Conservation (phyloP, 2,888 invertebrate genomes). For the Aphodius sticticus region DNA sequence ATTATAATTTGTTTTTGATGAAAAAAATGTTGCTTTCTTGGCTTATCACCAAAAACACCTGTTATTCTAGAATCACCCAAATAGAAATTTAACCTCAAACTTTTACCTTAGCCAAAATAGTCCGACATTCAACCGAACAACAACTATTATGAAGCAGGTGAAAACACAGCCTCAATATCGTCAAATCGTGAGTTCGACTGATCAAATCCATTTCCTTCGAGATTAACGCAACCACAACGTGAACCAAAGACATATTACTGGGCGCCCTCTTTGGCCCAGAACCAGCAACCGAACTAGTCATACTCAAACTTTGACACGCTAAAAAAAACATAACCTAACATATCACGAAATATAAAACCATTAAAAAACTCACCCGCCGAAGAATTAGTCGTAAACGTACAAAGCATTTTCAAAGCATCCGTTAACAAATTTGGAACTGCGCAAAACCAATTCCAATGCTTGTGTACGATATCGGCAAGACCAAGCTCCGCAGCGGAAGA, state of each 20-base stretch:
- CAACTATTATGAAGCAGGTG: constrained; percentile 64
- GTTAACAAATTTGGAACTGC: constrained; percentile 65
- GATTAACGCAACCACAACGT: constrained; percentile 61
- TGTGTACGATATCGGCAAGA: constrained; percentile 67
- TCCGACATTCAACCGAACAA: constrained; percentile 68
- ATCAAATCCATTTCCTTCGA: constrained; percentile 63
- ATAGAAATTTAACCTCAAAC: not conserved
- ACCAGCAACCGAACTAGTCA: constrained; percentile 64
- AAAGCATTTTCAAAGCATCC: constrained; percentile 66
- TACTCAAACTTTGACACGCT: constrained; percentile 52
- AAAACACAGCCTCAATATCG: constrained; percentile 61
- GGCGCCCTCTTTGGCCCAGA: constrained; percentile 63
- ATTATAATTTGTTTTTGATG: too few relatives aligned
- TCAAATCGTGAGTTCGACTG: constrained; percentile 59
- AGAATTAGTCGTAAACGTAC: constrained; percentile 71
- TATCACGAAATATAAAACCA: too few relatives aligned
- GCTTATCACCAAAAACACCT: not conserved
- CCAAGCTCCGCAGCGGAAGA: constrained; percentile 64
- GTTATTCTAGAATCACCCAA: not conserved
- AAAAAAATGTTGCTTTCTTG: too few relatives aligned
- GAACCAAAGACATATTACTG: constrained; percentile 62
- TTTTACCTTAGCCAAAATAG: constrained; percentile 68
- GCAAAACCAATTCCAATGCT: constrained; percentile 74
- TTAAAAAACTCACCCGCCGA: constrained; percentile 62
- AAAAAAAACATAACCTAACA: constrained; percentile 32